These are phyloP conservation scores for Macrostomum lignano DNA, from an alignment of 1,140 invertebrate species.

Conservation along the genomic window DNA sequence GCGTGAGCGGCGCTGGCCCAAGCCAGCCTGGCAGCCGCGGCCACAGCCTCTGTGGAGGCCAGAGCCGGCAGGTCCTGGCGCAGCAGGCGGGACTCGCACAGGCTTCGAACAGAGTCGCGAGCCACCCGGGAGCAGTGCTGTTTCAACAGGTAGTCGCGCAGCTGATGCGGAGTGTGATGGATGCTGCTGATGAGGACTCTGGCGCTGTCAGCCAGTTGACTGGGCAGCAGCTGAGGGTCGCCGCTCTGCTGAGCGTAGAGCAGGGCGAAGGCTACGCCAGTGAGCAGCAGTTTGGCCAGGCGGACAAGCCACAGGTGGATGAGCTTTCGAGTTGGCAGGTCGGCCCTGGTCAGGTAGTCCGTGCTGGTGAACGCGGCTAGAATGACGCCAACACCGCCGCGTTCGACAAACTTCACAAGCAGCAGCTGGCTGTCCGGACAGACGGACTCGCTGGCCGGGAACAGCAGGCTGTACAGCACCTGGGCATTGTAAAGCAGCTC, in stretches of 20 bases:
- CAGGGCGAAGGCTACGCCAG: conserved; percentile 40
- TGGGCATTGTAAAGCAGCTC: conserved; percentile 22
- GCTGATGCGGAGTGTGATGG: conserved; percentile 42
- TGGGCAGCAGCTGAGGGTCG: conserved; percentile 11
- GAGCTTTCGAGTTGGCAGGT: conserved; percentile 49
- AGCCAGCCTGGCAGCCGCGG: conserved; percentile 2
- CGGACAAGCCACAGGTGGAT: conserved; percentile 10
- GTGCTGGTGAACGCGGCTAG: conserved; percentile 57
- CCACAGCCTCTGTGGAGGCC: conserved; percentile 2
- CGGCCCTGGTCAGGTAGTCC: conserved; percentile 51
- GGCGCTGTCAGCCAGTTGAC: conserved; percentile 26
- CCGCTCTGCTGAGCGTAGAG: conserved; percentile 16
- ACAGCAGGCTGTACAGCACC: conserved; percentile 60
- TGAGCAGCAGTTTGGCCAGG: conserved; percentile 54
- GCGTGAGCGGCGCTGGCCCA: background rate
- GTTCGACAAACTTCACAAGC: conserved; percentile 61
- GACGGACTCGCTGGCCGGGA: conserved; percentile 58
- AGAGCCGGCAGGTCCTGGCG: conserved; percentile 5
- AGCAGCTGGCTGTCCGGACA: no score
- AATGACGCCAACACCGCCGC: conserved; percentile 46
- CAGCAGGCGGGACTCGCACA: conserved; percentile 1
- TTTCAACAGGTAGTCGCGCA: conserved; percentile 39
- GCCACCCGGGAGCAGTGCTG: conserved; percentile 30
- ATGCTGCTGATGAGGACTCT: conserved; percentile 35
- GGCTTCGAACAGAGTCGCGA: conserved; percentile 4